Conservation (phyloP, 2,888 invertebrate genomes). For the Stomorhina lunata region DNA sequence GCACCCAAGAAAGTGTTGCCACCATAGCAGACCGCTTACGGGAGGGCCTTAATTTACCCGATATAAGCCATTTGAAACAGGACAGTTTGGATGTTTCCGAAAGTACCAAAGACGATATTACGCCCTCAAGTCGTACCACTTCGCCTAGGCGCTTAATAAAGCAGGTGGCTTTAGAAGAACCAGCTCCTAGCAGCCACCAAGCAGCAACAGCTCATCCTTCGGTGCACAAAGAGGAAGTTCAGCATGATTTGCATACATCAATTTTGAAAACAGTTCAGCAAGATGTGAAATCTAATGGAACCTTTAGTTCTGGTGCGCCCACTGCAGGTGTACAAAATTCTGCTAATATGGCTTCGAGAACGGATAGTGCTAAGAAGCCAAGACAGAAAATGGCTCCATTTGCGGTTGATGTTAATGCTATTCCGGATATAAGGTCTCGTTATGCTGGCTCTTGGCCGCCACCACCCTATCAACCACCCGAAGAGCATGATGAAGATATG, state of each 20-base stretch:
- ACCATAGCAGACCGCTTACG: conserved; percentile 88
- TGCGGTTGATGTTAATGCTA: conserved; percentile 81
- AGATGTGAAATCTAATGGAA: conserved; percentile 19
- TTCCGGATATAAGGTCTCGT: conserved; percentile 81
- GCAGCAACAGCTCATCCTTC: conserved; percentile 13
- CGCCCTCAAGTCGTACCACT: conserved; percentile 81
- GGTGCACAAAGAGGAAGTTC: conserved; percentile 16
- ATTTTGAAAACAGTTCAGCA: conserved; percentile 75
- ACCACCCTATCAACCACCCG: conserved; percentile 75
- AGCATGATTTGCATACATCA: conserved; percentile 75
- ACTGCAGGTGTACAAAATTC: conserved; percentile 12
- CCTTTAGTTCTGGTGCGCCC: not conserved
- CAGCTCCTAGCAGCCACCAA: conserved; percentile 72
- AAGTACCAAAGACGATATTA: conserved; percentile 78
- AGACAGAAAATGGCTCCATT: conserved; percentile 82
- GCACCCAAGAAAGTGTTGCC: conserved; percentile 84
- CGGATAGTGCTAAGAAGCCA: conserved; percentile 76
- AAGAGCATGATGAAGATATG: conserved; percentile 74
- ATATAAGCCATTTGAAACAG: conserved; percentile 81
- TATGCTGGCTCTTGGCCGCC: conserved; percentile 82
- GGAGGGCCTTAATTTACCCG: conserved; percentile 86
- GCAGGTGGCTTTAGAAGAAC: conserved; percentile 87
- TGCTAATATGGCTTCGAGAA: conserved; percentile 9
- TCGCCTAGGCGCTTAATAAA: conserved; percentile 86
- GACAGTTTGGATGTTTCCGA: conserved; percentile 81